Evolutionary conservation across 2,888 invertebrate species (phyloP).

Genomic region (Julus scandinavius): DNA sequence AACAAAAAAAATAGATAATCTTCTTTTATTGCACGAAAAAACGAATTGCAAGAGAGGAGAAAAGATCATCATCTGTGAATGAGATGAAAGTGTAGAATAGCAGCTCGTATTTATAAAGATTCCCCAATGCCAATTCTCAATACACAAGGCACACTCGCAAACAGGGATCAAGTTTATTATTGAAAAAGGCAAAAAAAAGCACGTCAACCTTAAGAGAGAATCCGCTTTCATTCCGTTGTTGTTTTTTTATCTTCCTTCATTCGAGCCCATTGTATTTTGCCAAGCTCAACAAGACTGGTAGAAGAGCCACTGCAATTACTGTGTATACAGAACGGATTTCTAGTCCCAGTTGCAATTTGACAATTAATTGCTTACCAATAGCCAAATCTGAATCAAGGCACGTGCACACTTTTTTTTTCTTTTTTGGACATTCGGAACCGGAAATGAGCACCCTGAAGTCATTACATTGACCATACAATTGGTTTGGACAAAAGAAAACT

Average conservation of each 20-base stretch:
- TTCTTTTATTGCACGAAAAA: conserved; percentile 24
- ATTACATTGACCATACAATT: neutral
- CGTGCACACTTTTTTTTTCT: neutral
- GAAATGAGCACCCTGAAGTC: neutral
- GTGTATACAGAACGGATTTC: neutral
- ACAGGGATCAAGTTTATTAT: conserved; percentile 24
- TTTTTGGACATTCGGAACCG: neutral
- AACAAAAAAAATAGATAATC: neutral
- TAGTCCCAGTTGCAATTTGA: conserved; percentile 14
- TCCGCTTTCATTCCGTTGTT: neutral
- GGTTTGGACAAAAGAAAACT: neutral
- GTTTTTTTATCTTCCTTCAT: neutral
- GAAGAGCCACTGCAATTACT: neutral
- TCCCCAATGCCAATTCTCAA: conserved; percentile 20
- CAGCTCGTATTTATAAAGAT: conserved; percentile 26
- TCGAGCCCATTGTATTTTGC: neutral
- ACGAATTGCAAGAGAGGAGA: conserved; percentile 13
- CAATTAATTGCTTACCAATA: conserved; percentile 13
- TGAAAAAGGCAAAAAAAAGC: conserved; percentile 12
- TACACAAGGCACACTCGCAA: neutral
- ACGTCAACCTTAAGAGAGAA: conserved; percentile 34
- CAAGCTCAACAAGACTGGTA: neutral
- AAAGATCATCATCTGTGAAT: conserved; percentile 17
- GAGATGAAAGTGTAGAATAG: conserved; percentile 24
- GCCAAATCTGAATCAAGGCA: neutral